phyloP scores from a whole-genome alignment of 2,113 vertebrate species.

The Hylia prasina region DNA sequence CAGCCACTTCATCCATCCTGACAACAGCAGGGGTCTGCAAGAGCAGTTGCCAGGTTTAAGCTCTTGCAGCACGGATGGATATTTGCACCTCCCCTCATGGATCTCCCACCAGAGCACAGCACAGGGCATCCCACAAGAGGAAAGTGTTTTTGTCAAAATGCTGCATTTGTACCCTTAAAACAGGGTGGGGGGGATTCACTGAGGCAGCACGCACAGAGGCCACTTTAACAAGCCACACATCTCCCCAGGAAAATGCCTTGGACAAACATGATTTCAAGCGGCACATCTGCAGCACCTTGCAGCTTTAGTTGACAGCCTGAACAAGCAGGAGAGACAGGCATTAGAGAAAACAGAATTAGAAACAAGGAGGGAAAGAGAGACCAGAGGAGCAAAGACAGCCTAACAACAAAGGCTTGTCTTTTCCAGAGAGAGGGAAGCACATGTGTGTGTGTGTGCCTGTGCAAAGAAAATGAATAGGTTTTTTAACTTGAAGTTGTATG shows the following conservation, averaged over 20 bases:
- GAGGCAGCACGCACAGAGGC: neutral
- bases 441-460: neutral
- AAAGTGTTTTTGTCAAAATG: neutral
- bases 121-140: rapidly evolving
- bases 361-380: neutral
- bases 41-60: neutral
- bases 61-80: neutral
- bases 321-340: neutral
- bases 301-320: neutral
- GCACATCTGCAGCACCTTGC: neutral
- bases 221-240: neutral
- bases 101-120: neutral
- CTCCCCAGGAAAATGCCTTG: neutral
- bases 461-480: neutral
- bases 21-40: neutral
- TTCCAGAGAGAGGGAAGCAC: neutral
- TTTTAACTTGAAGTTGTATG: neutral
- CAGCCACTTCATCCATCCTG: rapidly evolving
- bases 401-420: neutral
- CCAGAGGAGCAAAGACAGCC: neutral
- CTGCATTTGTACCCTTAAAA: neutral
- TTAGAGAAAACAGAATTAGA: neutral
- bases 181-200: neutral
- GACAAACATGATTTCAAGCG: neutral
- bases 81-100: rapidly evolving